Base-by-base conservation (phyloP, 2,888 invertebrate species). In the Aphodius sticticus region DNA sequence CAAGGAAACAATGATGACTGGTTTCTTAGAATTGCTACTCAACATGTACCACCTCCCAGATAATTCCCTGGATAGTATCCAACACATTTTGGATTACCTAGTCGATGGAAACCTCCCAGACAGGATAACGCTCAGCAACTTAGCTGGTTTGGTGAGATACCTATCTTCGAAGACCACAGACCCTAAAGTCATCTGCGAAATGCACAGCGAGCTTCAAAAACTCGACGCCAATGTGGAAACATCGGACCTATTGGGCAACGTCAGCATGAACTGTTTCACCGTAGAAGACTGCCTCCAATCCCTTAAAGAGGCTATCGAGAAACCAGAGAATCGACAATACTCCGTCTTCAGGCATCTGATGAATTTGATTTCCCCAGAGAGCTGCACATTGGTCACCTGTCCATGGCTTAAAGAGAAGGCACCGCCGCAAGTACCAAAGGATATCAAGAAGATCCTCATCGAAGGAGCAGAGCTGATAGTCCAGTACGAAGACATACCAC, bases 261-360 rank as follows among this genome's bases (percentile, higher is more conserved):
- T 70, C 2, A 69, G 16, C 14, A 26, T 77, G 16, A 15, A 77
- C 4, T 77, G 77, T n/a, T 77, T 77, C 16, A 77, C 77, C 16
- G 16, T 77, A 35, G 70, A 70, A 14, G 35, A 70, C 35, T 77
- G 77, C 15, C 6, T 77, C 75, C 16, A 75, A 69, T 72, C 75
- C 75, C 36, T 70, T 69, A 12, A 79, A 5, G 36, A 77, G 69
- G 70, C 75, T 75, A 74, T 69, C n/a, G 71, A 71, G 16, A 16
- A n/a, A 15, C 16, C 16, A 16, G 71, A 71, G 35, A 71, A 71
- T 71, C 16, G 35, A 71, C 16, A 71, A 1, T 15, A 71, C 71
- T 14, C 15, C 71, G 16, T 16, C 12, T 15, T 71, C 4, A 71
- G 16, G 15, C 35, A 12, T 14, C 15, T 71, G 35, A 71, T 26